A percentile compares a stretch with the other conserved stretches of the same genome.
phyloP scores from a whole-genome alignment of 37 sponge, comb jelly and placozoan species.

The Halichondria panicea region DNA sequence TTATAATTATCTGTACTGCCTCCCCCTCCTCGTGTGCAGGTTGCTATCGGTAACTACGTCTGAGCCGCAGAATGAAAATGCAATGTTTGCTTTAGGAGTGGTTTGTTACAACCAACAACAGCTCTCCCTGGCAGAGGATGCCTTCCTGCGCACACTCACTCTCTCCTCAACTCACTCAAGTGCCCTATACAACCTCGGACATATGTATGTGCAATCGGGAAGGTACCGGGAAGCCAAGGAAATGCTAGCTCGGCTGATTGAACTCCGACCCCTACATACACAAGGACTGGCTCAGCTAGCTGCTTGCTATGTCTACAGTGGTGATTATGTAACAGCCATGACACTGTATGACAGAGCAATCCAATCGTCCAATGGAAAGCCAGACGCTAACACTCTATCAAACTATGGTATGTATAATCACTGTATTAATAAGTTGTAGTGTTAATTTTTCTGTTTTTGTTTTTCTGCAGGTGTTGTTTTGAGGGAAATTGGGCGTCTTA shows the following conservation, averaged over 20 bases:
- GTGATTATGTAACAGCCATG: neutral
- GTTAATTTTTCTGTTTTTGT: too few relatives aligned
- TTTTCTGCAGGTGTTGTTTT: too few relatives aligned
- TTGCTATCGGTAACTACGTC: neutral
- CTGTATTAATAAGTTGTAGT: too few relatives aligned
- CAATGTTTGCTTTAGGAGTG: neutral
- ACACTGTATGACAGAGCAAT: neutral
- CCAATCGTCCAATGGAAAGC: too few relatives aligned
- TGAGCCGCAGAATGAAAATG: neutral
- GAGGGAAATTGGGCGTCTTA: too few relatives aligned
- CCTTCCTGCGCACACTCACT: neutral
- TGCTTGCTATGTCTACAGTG: neutral
- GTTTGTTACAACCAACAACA: neutral
- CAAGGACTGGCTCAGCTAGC: neutral
- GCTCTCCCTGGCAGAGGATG: neutral
- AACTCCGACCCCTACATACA: neutral
- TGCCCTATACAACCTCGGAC: constrained; percentile 1
- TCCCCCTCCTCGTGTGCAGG: neutral
- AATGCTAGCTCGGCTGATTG: neutral
- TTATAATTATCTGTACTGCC: too few relatives aligned
- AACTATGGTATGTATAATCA: too few relatives aligned
- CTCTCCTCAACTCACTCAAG: neutral
- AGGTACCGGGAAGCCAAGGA: neutral
- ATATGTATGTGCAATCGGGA: neutral
- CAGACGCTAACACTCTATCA: too few relatives aligned